Evolutionary conservation across 2,797 vertebrate genomes (phyloP), one percentile per base, ranked within the genome.

Genomic region (Cirrhinus molitorella): DNA sequence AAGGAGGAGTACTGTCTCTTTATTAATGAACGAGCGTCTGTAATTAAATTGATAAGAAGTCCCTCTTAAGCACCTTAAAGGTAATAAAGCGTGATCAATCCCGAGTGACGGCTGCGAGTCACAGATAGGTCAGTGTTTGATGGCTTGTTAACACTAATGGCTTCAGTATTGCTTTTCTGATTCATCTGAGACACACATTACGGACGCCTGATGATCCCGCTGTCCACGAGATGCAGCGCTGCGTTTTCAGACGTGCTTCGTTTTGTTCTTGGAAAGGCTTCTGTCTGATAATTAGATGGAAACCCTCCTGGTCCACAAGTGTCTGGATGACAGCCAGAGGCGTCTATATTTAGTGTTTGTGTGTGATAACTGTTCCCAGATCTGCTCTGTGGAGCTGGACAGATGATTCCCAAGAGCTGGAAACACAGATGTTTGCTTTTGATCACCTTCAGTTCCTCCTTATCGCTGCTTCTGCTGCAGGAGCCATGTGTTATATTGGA

Each of bases 21-120:
- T 86, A 89, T 93, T 94, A 95, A 95, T 95, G 94, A 93, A 93
- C 92, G 88, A 89, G 91, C 2, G 91, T 92, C 91, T 95, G 92
- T 95, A 96, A 96, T 96, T 95, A 95, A 94, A 93, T 85, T 94
- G 95, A 95, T 95, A 95, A 95, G 93, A 91, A 92, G 91, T 92
- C 88, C 89, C 91, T 92, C 94, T 94, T 93, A 94, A 94, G 94
- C 93, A 95, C 94, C 94, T 94, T 94, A 95, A 93, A 93, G 94
- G 91, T 95, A 95, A 95, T 95, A 91, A 94, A 93, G 90, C 89
- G 90, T 93, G 93, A 95, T 95, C 93, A 92, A 95, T 96, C 94
- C 86, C 92, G 85, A 87, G 88, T 92, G 94, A 94, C 93, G 92
- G 90, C 80, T 68, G 82, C 65, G 79, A 84, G 89, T 71, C 61